Base-by-base conservation (phyloP, 2,888 invertebrate species). In the Palloptera scutellata region DNA sequence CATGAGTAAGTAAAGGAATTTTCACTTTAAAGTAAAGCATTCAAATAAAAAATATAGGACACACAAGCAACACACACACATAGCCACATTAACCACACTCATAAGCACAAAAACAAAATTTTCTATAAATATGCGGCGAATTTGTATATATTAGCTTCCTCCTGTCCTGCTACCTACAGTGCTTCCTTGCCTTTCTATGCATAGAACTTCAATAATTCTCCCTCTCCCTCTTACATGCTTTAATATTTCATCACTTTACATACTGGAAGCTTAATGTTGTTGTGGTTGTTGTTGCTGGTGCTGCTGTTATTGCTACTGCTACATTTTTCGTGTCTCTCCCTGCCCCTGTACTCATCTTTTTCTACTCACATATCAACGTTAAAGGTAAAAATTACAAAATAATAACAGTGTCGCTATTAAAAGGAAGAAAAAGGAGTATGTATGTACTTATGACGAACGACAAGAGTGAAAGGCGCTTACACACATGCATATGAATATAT, bases 321-420 rank as follows among this genome's bases (percentile, higher is more conserved):
- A 30, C 30, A 4, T 30, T 30, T 30, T 30, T 30, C 30, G 30
- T 30, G 30, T 6, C 9, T 10, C 5, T 48, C 10, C 48, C 48
- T 12, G 6, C 3, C 48, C 5, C 48, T 30, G 30, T 30, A 8
- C 48, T 5, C 48, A 8, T 5, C 48, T 48, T 48, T 48, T 48
- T 8, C 15, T 15, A 48, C 48, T 11, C 48, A 48, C 48, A 48
- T 48, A 48, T 48, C 10, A 13, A 48, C 48, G 48, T 15, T 15
- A 48, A 15, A 48, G 11, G 48, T 48, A 48, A 48, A 48, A 48
- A 48, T 48, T 48, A 48, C 48, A 48, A 48, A 48, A 48, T 48
- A 48, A 48, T 48, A 48, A 48, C 15, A 15, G 13, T 15, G 48
- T 48, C 48, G 48, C 48, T n/a, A 48, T 5, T 9, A 48, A 13